Percentiles rank a stretch among this genome's conserved stretches.
phyloP scores from a whole-genome alignment of 2,113 vertebrate genomes.

The Pelusios castaneus region DNA sequence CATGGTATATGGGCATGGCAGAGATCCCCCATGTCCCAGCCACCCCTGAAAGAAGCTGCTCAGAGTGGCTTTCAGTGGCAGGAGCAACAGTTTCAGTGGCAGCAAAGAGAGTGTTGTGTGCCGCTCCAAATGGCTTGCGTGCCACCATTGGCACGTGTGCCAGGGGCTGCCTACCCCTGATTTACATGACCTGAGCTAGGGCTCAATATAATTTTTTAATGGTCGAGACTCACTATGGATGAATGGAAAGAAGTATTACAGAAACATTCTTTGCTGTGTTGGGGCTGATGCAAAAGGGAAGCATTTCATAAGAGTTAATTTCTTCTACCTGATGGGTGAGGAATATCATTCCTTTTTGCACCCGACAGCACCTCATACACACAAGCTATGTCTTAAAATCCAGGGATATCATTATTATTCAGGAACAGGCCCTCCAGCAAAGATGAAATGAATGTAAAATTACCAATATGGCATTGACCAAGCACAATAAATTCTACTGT shows the following conservation, averaged over 20 bases:
- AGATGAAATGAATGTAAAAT: conserved; percentile 63
- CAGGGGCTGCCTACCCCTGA: too few species aligned
- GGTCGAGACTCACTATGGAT: background rate
- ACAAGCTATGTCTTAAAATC: conserved; percentile 55
- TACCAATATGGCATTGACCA: conserved; percentile 18
- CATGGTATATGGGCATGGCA: too few species aligned
- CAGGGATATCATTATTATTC: conserved; percentile 61
- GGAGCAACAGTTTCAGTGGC: too few species aligned
- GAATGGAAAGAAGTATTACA: conserved; percentile 11
- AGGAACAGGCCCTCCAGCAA: conserved; percentile 54
- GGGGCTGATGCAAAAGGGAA: background rate
- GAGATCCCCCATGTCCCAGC: too few species aligned
- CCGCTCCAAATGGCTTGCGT: too few species aligned
- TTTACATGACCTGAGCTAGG: background rate
- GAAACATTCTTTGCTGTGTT: conserved; percentile 12
- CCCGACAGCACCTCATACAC: conserved; percentile 34
- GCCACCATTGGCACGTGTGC: too few species aligned
- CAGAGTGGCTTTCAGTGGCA: too few species aligned
- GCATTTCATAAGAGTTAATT: background rate
- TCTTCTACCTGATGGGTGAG: background rate
- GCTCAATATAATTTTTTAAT: background rate
- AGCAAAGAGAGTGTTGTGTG: too few species aligned
- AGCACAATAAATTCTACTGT: conserved; percentile 7
- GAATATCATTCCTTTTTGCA: background rate
- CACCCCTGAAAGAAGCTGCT: too few species aligned